Conservation (phyloP, 2,888 invertebrate genomes). For the Selenia dentaria region DNA sequence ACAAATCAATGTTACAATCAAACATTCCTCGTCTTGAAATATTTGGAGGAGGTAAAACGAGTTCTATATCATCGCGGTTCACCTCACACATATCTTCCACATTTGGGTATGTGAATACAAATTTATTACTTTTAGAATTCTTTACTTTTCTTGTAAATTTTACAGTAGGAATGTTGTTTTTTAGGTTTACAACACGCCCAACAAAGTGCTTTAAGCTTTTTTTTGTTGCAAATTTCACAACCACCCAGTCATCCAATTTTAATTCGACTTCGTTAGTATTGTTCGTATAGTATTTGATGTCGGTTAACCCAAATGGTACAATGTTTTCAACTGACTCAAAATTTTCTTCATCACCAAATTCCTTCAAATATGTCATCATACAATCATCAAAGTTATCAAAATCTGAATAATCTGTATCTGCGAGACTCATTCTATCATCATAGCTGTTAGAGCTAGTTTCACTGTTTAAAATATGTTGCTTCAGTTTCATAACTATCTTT, state of each 20-base stretch:
- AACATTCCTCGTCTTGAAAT: slow-evolving; percentile 1
- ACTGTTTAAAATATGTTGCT: not conserved
- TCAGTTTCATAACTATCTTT: not conserved
- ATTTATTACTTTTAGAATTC: slow-evolving; percentile 21
- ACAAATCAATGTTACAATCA: not conserved
- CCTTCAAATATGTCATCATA: not conserved
- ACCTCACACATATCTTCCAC: slow-evolving; percentile 29
- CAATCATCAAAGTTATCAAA: not conserved
- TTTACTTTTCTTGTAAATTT: slow-evolving; percentile 27
- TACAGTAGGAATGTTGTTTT: slow-evolving; percentile 24
- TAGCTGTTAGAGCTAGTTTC: slow-evolving; percentile 1
- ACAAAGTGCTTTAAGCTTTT: slow-evolving; percentile 26
- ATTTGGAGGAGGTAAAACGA: not conserved
- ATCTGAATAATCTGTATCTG: not conserved
- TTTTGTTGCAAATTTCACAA: slow-evolving; percentile 23
- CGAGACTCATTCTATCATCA: not conserved
- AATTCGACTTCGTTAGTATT: not conserved
- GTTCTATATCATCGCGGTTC: slow-evolving; percentile 26
- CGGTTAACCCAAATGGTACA: not conserved
- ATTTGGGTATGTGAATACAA: slow-evolving; percentile 24
- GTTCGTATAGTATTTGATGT: not conserved
- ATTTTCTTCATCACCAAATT: not conserved
- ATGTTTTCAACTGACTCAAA: not conserved
- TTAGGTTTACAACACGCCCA: slow-evolving; percentile 17
- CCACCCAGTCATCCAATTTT: slow-evolving; percentile 18